Evolutionary conservation across 2,797 vertebrate genomes (phyloP).

Genomic region (Alcedo atthis): DNA sequence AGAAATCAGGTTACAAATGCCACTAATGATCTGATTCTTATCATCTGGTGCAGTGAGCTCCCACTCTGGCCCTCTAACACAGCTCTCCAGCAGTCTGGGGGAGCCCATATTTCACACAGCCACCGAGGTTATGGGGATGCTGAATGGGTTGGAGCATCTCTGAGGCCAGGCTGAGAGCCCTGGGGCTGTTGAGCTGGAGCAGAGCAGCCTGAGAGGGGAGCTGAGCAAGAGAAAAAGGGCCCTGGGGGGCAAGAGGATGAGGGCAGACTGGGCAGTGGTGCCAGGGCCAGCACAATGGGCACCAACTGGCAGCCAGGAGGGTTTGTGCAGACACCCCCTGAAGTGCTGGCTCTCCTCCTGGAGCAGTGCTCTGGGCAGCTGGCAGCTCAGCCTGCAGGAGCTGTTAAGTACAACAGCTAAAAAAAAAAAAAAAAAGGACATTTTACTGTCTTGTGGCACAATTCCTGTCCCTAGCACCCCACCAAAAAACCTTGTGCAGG

Average conservation of each 20-base stretch:
- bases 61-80: not conserved
- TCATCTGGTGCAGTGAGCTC: not conserved
- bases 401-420: no score
- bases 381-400: no score
- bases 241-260: no score
- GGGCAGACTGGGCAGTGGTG: no score
- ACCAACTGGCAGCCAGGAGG: no score
- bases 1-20: not conserved
- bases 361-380: fast-evolving
- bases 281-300: no score
- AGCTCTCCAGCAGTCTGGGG: not conserved
- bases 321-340: fast-evolving
- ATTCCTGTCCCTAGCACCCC: not conserved
- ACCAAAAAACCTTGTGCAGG: not conserved
- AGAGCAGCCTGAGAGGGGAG: no score
- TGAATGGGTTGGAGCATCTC: no score
- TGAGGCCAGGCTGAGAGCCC: no score
- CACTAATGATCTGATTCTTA: not conserved
- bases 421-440: no score
- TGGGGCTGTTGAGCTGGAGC: no score
- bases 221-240: no score
- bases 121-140: not conserved
- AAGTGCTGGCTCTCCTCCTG: not conserved
- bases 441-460: not conserved
- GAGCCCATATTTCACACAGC: not conserved